Conservation (phyloP, 2,113 vertebrate species). For the Porphyrio hochstetteri region DNA sequence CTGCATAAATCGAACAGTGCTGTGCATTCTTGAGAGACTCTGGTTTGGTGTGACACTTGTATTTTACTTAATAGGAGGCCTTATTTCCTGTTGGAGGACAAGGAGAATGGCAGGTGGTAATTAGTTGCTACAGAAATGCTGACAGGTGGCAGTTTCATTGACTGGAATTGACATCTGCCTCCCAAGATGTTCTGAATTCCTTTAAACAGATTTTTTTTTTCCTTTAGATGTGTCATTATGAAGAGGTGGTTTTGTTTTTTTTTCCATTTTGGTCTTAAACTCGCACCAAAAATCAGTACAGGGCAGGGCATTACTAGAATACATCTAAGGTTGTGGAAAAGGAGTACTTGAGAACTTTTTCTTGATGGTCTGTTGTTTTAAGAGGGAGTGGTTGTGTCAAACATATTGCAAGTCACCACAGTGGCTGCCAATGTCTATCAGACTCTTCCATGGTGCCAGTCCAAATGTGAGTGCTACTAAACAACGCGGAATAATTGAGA, state of each 20-base stretch:
- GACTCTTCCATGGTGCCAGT: background rate
- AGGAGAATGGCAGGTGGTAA: constrained; percentile 35
- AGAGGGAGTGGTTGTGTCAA: background rate
- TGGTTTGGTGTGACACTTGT: background rate
- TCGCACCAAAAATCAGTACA: background rate
- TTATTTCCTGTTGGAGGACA: constrained; percentile 9
- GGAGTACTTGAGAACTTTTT: background rate
- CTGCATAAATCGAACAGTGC: background rate
- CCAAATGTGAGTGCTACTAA: background rate
- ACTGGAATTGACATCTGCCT: constrained; percentile 31
- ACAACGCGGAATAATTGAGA: background rate
- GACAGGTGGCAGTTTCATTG: constrained; percentile 47
- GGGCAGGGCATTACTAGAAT: background rate
- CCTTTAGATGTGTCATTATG: background rate
- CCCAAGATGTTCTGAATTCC: constrained; percentile 31
- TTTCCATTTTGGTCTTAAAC: background rate
- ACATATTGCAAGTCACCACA: background rate
- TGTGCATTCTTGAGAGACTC: background rate
- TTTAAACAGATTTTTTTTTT: background rate
- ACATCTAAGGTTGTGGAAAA: background rate
- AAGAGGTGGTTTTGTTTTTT: background rate
- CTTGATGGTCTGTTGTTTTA: background rate
- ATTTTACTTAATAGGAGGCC: constrained; percentile 15
- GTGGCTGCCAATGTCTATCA: background rate
- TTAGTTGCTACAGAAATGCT: constrained; percentile 45